Percentiles rank a stretch among this genome's conserved stretches.
These are phyloP conservation scores for Phymatocera aterrima DNA, from an alignment of 2,888 invertebrate species.

Conservation along the genomic window DNA sequence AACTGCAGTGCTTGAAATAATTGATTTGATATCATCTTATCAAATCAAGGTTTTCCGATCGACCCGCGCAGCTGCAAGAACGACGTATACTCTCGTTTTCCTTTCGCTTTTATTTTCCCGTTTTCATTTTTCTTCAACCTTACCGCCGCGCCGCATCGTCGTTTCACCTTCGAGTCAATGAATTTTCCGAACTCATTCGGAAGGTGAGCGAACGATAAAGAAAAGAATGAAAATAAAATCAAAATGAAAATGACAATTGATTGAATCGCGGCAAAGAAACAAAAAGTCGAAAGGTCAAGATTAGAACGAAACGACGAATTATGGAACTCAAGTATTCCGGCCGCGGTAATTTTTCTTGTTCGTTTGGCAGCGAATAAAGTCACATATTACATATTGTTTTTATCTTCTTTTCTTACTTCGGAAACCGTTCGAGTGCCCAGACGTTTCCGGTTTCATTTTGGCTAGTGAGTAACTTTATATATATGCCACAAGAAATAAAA, in stretches of 20 bases:
- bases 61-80: not conserved
- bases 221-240: too few species aligned
- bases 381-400: not conserved
- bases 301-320: too few species aligned
- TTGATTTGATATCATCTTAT: slow-evolving; percentile 24
- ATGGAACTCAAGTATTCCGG: too few species aligned
- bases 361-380: not conserved
- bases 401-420: not conserved
- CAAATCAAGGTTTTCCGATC: not conserved
- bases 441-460: slow-evolving; percentile 37
- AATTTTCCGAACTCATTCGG: too few species aligned
- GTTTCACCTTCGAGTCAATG: too few species aligned
- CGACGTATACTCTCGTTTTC: not conserved
- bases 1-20: slow-evolving; percentile 1
- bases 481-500: not conserved
- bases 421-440: not conserved
- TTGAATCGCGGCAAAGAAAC: too few species aligned
- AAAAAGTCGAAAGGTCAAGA: too few species aligned
- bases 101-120: too few species aligned
- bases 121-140: not conserved
- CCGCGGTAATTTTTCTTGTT: too few species aligned
- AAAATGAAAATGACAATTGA: too few species aligned
- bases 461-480: too few species aligned
- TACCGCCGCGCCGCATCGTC: not conserved
- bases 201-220: too few species aligned